A percentile compares a stretch with the other conserved stretches of the same genome.
Evolutionary conservation across 2,113 vertebrate species (phyloP).

Genomic region (Rhagologus leucostigma): DNA sequence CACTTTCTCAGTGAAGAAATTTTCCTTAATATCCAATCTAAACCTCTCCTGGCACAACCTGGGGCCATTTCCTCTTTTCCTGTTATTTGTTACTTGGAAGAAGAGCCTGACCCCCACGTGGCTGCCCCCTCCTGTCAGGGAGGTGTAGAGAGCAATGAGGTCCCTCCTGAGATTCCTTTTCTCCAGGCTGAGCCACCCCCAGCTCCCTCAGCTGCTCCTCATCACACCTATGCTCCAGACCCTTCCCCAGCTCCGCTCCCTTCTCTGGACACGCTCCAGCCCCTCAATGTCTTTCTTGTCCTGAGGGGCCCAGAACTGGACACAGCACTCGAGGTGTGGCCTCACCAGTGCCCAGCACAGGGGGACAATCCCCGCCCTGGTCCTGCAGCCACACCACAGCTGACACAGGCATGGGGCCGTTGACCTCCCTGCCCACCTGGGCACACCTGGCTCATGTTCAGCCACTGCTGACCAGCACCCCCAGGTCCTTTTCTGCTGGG

Average conservation of each 20-base stretch:
- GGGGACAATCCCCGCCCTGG: background rate
- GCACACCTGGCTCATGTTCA: background rate
- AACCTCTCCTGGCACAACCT: background rate
- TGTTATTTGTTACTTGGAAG: background rate
- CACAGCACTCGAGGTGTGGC: accelerated
- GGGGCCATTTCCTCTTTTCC: background rate
- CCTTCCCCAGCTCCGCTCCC: background rate
- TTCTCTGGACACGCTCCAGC: accelerated
- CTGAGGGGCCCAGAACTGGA: background rate
- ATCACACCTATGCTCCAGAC: background rate
- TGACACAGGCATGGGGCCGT: accelerated
- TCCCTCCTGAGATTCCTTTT: background rate
- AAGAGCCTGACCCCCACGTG: accelerated
- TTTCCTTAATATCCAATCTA: background rate
- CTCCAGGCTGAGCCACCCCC: background rate
- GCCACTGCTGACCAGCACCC: background rate
- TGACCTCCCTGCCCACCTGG: background rate
- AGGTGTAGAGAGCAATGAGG: background rate
- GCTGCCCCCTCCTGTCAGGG: background rate
- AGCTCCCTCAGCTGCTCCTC: background rate
- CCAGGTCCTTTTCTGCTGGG: background rate
- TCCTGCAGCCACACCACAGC: background rate
- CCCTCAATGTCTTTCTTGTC: background rate
- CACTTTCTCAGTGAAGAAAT: background rate
- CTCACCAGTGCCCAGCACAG: background rate